These are phyloP conservation scores for Chaunax sp. DNA, from an alignment of 2,797 vertebrate species.

Conservation along the genomic window DNA sequence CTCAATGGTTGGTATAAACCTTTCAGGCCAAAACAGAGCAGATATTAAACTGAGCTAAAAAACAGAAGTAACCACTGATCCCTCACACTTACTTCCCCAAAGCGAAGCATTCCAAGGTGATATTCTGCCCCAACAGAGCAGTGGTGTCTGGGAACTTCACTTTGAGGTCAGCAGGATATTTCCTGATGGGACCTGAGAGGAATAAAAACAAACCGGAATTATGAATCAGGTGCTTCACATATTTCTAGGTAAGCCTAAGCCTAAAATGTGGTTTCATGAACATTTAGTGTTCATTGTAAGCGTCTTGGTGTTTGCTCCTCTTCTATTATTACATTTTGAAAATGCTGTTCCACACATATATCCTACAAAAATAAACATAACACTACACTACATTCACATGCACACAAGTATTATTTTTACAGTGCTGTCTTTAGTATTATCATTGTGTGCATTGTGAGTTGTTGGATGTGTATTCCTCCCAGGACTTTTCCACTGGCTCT, in stretches of 20 bases:
- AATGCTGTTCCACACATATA: background rate
- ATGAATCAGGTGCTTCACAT: conserved; percentile 13
- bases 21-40: background rate
- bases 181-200: conserved; percentile 86
- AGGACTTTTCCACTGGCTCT: background rate
- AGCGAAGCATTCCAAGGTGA: conserved; percentile 97
- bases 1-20: background rate
- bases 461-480: background rate
- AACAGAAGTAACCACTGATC: background rate
- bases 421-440: no score
- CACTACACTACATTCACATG: background rate
- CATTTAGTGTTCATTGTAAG: background rate
- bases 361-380: background rate
- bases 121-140: conserved; percentile 90
- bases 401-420: background rate
- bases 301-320: background rate
- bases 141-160: conserved; percentile 91
- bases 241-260: background rate
- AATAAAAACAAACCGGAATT: conserved; percentile 39
- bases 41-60: background rate
- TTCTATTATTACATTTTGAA: background rate
- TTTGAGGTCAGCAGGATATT: conserved; percentile 95
- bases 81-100: conserved; percentile 94
- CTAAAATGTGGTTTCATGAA: background rate
- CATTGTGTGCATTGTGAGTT: background rate